Conservation (phyloP, 2,113 vertebrate genomes). For the Leucopternis melanops region DNA sequence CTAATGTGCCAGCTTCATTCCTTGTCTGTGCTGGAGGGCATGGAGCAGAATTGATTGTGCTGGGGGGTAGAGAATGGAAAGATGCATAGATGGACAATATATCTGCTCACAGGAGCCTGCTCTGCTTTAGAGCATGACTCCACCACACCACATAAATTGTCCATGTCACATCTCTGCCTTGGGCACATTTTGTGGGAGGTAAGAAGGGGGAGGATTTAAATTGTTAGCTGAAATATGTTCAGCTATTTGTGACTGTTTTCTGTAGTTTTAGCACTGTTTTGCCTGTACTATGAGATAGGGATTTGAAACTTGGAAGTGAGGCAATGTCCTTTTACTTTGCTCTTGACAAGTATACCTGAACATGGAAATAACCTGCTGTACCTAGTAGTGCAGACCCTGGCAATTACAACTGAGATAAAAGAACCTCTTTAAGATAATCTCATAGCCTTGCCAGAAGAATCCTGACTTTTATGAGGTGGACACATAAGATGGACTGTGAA, state of each 20-base stretch:
- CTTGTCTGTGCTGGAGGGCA: not conserved
- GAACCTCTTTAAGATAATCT: not conserved
- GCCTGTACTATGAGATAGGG: not conserved
- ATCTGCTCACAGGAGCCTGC: not conserved
- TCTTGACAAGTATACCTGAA: not conserved
- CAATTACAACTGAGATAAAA: not conserved
- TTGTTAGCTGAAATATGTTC: not conserved
- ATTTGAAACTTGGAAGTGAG: not conserved
- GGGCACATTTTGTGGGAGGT: not conserved
- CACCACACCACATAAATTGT: not conserved
- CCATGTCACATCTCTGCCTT: not conserved
- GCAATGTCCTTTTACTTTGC: not conserved
- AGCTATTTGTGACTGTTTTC: not conserved
- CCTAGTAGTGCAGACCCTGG: not conserved
- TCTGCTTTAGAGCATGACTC: not conserved
- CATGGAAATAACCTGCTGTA: not conserved
- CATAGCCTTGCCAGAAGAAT: not conserved
- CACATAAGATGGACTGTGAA: not conserved
- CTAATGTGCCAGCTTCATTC: not conserved
- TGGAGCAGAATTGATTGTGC: not conserved
- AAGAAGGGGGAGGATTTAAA: not conserved
- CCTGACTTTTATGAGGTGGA: not conserved
- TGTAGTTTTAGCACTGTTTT: not conserved
- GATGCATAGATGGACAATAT: not conserved
- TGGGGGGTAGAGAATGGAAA: not conserved